A percentile compares a stretch with the other conserved stretches of the same genome.
Evolutionary conservation across 2,113 vertebrate species (phyloP).

Genomic region (Gnathonemus echidnorhynchus): DNA sequence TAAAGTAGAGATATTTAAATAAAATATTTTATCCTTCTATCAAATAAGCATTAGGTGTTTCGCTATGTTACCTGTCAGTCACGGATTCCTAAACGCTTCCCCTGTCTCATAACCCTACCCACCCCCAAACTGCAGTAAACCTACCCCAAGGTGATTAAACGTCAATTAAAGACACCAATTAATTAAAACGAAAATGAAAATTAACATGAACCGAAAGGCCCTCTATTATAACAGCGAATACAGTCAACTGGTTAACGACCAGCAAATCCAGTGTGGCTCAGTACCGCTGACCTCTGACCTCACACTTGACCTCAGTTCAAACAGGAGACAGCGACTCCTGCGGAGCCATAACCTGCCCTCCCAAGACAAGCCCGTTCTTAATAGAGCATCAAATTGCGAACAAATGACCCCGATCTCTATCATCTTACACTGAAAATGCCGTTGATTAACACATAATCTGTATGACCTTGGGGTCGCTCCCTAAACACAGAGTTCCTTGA

Average conservation of each 20-base stretch:
- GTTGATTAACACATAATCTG: not conserved
- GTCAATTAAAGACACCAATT: not conserved
- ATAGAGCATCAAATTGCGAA: not conserved
- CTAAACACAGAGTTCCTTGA: not conserved
- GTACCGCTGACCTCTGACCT: not conserved
- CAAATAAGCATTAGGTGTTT: not conserved
- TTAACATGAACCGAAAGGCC: not conserved
- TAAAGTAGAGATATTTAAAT: constrained; percentile 4
- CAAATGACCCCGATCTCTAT: not conserved
- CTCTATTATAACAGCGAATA: not conserved
- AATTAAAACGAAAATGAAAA: not conserved
- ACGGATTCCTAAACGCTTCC: not conserved
- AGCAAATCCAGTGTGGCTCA: not conserved
- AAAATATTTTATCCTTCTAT: not conserved
- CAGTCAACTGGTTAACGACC: not conserved
- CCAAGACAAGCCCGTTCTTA: too few species aligned
- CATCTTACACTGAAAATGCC: not conserved
- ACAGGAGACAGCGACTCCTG: not conserved
- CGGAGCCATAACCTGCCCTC: not conserved
- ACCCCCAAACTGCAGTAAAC: not conserved
- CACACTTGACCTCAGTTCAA: not conserved
- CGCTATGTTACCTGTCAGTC: not conserved
- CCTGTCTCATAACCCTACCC: not conserved
- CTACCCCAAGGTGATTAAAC: not conserved
- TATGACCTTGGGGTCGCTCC: not conserved